A percentile compares a stretch with the other conserved stretches of the same genome.
Conservation (phyloP, 2,888 invertebrate species). For the Heliconius hortense region DNA sequence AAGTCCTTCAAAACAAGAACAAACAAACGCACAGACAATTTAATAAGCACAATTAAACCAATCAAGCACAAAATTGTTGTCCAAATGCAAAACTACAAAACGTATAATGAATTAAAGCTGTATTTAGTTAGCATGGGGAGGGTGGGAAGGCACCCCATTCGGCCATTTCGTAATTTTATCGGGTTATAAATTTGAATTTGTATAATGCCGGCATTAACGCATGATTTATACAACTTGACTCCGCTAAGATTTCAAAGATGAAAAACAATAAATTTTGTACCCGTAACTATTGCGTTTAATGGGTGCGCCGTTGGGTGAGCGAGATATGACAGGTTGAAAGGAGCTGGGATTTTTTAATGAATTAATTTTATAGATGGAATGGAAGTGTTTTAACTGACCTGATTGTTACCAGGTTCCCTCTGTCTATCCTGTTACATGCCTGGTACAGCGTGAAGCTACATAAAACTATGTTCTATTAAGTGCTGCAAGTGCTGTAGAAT, state of each 20-base stretch:
- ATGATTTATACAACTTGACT: constrained; percentile 82
- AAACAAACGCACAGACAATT: constrained; percentile 18
- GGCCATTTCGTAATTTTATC: constrained; percentile 81
- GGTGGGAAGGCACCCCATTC: constrained; percentile 57
- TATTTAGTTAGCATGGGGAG: constrained; percentile 60
- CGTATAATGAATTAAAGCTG: constrained; percentile 73
- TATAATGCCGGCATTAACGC: constrained; percentile 81
- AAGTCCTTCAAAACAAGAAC: constrained; percentile 3
- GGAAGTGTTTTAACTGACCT: too few relatives aligned
- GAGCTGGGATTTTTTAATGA: not conserved
- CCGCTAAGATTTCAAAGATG: constrained; percentile 82
- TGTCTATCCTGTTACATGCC: too few relatives aligned
- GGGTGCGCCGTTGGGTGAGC: constrained; percentile 51
- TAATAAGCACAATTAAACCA: constrained; percentile 34
- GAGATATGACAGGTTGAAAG: not conserved
- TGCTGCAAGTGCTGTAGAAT: too few relatives aligned
- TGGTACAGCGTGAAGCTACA: too few relatives aligned
- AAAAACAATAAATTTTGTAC: constrained; percentile 81
- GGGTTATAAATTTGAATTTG: constrained; percentile 83
- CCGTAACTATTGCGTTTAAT: constrained; percentile 80
- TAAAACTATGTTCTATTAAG: too few relatives aligned
- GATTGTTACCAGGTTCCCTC: too few relatives aligned
- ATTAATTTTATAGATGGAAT: not conserved
- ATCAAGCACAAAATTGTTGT: constrained; percentile 33
- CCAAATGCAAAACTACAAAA: constrained; percentile 43